phyloP scores from a whole-genome alignment of 2,888 invertebrate genomes.

The Cheilosia grossa region DNA sequence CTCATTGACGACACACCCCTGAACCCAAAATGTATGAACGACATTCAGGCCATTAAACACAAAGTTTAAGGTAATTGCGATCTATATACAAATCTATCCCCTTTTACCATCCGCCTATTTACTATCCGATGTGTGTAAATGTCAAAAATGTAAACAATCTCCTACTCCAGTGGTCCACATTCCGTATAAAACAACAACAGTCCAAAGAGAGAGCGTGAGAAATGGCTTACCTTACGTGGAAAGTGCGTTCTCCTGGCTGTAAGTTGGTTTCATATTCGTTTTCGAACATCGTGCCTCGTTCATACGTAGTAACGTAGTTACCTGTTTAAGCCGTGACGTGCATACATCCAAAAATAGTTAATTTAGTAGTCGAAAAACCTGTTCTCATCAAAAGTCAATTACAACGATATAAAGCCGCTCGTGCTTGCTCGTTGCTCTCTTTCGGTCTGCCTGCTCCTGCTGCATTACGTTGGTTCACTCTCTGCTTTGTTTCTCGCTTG shows the following conservation, averaged over 20 bases:
- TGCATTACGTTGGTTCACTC: conserved; percentile 16
- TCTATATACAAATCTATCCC: conserved; percentile 3
- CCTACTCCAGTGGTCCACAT: conserved; percentile 65
- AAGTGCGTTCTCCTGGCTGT: conserved; percentile 27
- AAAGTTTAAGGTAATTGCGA: conserved; percentile 30
- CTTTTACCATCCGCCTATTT: not conserved
- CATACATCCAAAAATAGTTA: conserved; percentile 55
- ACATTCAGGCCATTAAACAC: conserved; percentile 12
- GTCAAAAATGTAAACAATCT: conserved; percentile 67
- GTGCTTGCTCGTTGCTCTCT: too few species aligned
- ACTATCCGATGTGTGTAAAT: conserved; percentile 26
- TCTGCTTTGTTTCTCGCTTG: conserved; percentile 28
- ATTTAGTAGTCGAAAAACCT: conserved; percentile 41
- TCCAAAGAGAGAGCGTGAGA: conserved; percentile 60
- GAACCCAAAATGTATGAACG: conserved; percentile 5
- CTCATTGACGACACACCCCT: not conserved
- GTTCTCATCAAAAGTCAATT: conserved; percentile 50
- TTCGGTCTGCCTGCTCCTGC: not conserved
- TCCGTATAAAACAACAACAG: conserved; percentile 17
- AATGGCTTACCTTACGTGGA: conserved; percentile 40
- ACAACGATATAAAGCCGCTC: conserved; percentile 2
- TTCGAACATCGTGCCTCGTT: too few species aligned
- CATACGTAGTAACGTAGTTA: conserved; percentile 1
- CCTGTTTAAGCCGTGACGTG: conserved; percentile 70
- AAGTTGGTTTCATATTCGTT: conserved; percentile 1